A percentile compares a stretch with the other conserved stretches of the same genome.
Conservation (phyloP, 2,888 invertebrate genomes). For the Drosophila kuntzei region DNA sequence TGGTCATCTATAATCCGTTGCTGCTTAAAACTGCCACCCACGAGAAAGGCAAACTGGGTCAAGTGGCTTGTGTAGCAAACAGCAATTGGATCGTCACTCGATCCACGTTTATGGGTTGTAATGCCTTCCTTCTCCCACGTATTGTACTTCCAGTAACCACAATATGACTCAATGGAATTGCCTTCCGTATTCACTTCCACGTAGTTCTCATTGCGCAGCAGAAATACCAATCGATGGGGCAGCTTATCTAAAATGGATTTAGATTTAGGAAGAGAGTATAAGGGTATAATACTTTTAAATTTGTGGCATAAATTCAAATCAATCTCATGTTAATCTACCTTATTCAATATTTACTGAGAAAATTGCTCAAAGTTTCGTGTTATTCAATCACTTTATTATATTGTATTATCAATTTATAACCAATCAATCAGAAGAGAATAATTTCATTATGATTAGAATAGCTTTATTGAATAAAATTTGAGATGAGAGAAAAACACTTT, state of each 20-base stretch:
- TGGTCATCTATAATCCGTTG: not conserved
- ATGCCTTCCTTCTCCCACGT: conserved; percentile 26
- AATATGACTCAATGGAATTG: conserved; percentile 9
- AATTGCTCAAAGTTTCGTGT: too few relatives aligned
- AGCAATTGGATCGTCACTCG: conserved; percentile 12
- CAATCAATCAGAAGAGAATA: too few relatives aligned
- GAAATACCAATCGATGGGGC: conserved; percentile 10
- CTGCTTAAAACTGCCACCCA: conserved; percentile 36
- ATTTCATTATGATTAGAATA: too few relatives aligned
- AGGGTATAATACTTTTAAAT: too few relatives aligned
- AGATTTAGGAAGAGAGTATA: too few relatives aligned
- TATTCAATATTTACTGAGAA: too few relatives aligned
- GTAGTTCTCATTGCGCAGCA: conserved; percentile 22
- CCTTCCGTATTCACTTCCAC: not conserved
- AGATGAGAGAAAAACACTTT: too few relatives aligned
- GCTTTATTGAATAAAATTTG: too few relatives aligned
- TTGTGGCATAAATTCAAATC: too few relatives aligned
- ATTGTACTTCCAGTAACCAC: conserved; percentile 42
- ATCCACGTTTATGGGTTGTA: not conserved
- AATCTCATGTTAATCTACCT: too few relatives aligned
- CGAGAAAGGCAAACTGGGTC: conserved; percentile 39
- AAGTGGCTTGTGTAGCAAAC: conserved; percentile 36
- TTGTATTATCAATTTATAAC: too few relatives aligned
- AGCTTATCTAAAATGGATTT: conserved; percentile 2
- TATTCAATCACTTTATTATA: too few relatives aligned